Evolutionary conservation across 2,113 vertebrate genomes (phyloP).

Genomic region (Hipposideros armiger): DNA sequence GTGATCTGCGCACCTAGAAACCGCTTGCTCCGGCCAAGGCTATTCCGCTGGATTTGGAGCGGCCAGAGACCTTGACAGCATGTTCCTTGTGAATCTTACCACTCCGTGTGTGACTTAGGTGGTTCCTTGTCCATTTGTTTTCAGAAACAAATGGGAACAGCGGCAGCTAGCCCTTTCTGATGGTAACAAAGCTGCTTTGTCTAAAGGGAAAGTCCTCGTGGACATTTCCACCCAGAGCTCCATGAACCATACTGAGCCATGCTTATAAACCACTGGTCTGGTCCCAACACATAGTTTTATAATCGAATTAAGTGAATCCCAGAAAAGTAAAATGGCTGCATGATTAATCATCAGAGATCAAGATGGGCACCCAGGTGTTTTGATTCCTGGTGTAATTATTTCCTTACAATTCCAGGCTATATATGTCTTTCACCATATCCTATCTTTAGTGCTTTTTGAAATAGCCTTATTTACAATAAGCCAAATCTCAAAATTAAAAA

Average conservation of each 20-base stretch:
- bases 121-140: background rate
- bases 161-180: background rate
- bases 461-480: background rate
- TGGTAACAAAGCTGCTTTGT: background rate
- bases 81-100: background rate
- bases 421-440: background rate
- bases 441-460: conserved; percentile 34
- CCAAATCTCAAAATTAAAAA: conserved; percentile 47
- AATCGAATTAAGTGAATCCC: background rate
- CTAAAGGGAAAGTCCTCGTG: background rate
- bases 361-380: background rate
- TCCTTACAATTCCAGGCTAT: background rate
- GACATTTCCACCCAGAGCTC: background rate
- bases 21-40: background rate
- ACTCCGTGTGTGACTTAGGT: background rate
- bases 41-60: background rate
- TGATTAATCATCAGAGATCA: background rate
- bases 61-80: background rate
- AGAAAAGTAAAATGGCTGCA: background rate
- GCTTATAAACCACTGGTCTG: background rate
- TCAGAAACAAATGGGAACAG: background rate
- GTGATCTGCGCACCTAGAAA: background rate
- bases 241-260: background rate
- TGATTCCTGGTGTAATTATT: background rate
- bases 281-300: background rate